phyloP scores from a whole-genome alignment of 2,888 invertebrate species.

The Leucophenga montana region DNA sequence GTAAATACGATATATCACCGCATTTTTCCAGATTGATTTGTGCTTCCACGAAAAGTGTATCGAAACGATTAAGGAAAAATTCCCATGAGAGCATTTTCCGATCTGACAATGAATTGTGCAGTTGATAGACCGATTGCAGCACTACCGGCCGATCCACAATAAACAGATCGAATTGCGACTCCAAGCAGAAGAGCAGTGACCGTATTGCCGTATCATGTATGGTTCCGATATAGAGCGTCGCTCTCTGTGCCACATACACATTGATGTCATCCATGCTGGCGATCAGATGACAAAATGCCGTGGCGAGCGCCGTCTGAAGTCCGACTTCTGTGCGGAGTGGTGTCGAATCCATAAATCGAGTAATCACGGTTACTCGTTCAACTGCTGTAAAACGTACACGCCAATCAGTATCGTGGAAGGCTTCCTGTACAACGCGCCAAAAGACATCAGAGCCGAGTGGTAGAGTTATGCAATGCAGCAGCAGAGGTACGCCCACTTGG shows the following conservation, averaged over 20 bases:
- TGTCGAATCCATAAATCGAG: conserved; percentile 92
- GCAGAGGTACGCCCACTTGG: conserved; percentile 90
- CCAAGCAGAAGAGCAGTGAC: conserved; percentile 93
- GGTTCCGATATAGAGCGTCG: conserved; percentile 93
- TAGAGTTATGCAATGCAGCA: conserved; percentile 95
- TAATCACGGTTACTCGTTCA: conserved; percentile 94
- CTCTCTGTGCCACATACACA: conserved; percentile 94
- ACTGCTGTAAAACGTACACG: conserved; percentile 93
- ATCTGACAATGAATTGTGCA: conserved; percentile 94
- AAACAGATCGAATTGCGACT: conserved; percentile 98
- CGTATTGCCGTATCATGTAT: conserved; percentile 91
- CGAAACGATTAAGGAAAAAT: conserved; percentile 97
- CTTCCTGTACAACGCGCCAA: conserved; percentile 95
- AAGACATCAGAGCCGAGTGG: conserved; percentile 96
- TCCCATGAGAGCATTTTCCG: conserved; percentile 95
- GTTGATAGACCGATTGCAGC: conserved; percentile 93
- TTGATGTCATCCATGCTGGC: conserved; percentile 96
- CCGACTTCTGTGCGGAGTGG: conserved; percentile 87
- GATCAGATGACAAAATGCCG: conserved; percentile 96
- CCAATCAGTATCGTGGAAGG: conserved; percentile 94
- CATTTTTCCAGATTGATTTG: conserved; percentile 91
- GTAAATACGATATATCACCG: conserved; percentile 87
- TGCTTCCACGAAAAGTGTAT: conserved; percentile 95
- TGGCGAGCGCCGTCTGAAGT: conserved; percentile 93
- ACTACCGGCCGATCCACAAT: conserved; percentile 97